Base-by-base conservation (phyloP, 2,113 vertebrate species). In the Ptilorrhoa leucosticta region DNA sequence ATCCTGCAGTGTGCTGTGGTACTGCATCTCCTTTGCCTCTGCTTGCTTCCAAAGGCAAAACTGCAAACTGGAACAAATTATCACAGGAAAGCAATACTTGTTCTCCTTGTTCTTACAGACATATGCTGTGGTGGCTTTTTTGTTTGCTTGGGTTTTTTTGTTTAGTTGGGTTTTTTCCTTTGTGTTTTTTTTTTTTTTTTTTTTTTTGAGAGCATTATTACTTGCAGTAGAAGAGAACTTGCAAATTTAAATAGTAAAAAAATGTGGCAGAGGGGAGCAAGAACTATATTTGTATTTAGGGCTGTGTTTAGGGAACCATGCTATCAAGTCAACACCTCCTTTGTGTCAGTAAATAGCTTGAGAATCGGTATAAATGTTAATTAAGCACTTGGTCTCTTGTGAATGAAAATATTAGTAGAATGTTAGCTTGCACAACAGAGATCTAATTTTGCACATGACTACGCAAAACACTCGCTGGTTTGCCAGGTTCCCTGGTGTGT, bases 351-450 rank as follows among this genome's bases (percentile, higher is more conserved):
- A 91, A 95, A 93, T 82, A 96, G 82, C 87, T 96, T 53, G 76
- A 87, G 80, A 94, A 82, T 88, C 0, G 7, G 54, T 97, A 78
- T 92, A 95, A 80, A 94, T 91, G 80, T 77, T 95, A 93, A 96
- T 97, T 95, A 96, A 94, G 64, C 87, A 83, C 66, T 88, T 44
- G 56, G 26, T 93, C 80, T 95, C 77, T 39, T 81, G 60, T 97
- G 84, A 96, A 93, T 96, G 93, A 95, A 97, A 97, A 89, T 93
- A 93, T 83, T 92, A 96, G 90, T 84, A 82, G 79, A 77, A 51
- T 16, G 83, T 64, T 90, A 87, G 42, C 86, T 90, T 94, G 66
- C 75, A 92, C 56, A 88, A 60, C 88, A 93, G 91, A 85, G 80
- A 80, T 88, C 75, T 90, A 82, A 94, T 96, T 97, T 97, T 96